Evolutionary conservation across 2,797 vertebrate genomes (phyloP).

Genomic region (Anas flavirostris): DNA sequence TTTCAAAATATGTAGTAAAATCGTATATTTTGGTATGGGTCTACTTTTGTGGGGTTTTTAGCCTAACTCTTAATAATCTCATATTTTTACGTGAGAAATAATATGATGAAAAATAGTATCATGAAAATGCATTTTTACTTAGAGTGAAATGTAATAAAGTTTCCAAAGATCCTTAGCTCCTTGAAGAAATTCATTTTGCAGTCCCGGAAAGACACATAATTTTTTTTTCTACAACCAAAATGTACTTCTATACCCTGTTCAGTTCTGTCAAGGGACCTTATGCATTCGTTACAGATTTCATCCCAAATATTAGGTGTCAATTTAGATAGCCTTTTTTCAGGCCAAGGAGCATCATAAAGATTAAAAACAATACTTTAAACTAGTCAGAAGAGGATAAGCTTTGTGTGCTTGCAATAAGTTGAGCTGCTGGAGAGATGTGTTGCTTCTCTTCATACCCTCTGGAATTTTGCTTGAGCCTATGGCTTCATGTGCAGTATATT

Average conservation of each 20-base stretch:
- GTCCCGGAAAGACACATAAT: background rate
- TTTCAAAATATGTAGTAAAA: background rate
- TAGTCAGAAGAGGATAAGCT: background rate
- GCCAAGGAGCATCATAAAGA: background rate
- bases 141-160: background rate
- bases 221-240: background rate
- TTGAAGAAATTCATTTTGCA: background rate
- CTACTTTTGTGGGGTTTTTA: background rate
- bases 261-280: background rate
- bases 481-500: background rate
- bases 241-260: background rate
- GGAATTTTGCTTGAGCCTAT: constrained; percentile 7
- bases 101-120: background rate
- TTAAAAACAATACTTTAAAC: constrained; percentile 27
- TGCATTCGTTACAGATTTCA: background rate
- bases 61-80: background rate
- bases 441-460: background rate
- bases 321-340: constrained; percentile 3
- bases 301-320: background rate
- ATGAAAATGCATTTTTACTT: background rate
- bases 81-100: background rate
- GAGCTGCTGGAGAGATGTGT: background rate
- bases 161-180: background rate
- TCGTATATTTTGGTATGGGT: background rate
- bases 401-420: background rate